These are phyloP conservation scores for Tetranychus piercei DNA, from an alignment of 2,888 invertebrate species.

Conservation along the genomic window DNA sequence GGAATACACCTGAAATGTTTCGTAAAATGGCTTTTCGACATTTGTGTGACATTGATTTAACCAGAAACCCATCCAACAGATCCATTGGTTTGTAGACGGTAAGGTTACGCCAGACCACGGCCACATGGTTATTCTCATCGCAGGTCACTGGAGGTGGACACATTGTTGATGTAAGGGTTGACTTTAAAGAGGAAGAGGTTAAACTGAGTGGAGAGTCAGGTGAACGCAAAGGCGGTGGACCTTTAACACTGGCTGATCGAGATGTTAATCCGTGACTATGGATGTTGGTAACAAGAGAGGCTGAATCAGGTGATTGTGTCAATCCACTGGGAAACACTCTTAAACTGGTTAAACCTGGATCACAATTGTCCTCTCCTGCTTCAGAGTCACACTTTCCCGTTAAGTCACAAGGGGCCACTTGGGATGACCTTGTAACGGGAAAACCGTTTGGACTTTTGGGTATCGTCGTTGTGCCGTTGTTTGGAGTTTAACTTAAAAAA, in stretches of 20 bases:
- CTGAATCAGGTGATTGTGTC: neutral
- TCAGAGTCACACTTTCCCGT: neutral
- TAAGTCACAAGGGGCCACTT: neutral
- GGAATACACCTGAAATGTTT: constrained; percentile 5
- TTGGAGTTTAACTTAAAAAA: neutral
- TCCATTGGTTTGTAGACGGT: constrained; percentile 12
- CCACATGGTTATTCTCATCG: neutral
- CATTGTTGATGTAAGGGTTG: neutral
- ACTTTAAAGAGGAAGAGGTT: neutral
- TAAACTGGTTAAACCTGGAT: neutral
- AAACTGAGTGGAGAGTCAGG: neutral
- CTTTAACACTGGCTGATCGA: neutral
- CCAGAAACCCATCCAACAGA: neutral
- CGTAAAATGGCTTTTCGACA: constrained; percentile 8
- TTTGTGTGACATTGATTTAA: neutral
- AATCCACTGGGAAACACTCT: too few relatives aligned
- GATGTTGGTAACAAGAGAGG: neutral
- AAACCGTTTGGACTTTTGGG: neutral
- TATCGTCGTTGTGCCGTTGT: neutral
- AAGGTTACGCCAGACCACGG: constrained; percentile 10
- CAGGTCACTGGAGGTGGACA: neutral
- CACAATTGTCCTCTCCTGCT: neutral
- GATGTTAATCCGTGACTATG: neutral
- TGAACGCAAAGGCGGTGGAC: too few relatives aligned
- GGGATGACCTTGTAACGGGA: neutral